Evolutionary conservation across 2,113 vertebrate species (phyloP), one percentile per base, ranked within the genome.

Genomic region (Eclectus roratus): DNA sequence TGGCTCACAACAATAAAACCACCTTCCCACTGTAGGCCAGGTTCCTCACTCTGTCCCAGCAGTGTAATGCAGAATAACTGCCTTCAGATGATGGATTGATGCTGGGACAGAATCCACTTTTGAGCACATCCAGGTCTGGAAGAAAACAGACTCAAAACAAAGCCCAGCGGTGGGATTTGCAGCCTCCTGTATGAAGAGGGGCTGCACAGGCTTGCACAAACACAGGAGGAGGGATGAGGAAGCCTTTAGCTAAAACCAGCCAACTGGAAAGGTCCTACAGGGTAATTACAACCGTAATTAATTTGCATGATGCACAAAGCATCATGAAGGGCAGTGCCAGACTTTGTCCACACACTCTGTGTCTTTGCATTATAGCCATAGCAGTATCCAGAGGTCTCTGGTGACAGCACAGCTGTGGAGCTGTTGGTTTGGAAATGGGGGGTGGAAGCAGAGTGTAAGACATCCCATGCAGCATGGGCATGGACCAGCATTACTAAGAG

Each of bases 241-340:
- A 93, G 64, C 68, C 85, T 91, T 93, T 88, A 78, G 84, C 77
- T 81, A 46, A 74, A 81, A 68, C 21, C 92, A 86, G 28, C 65
- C 85, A 89, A 89, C 72, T 88, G 85, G 92, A 94, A 95, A 91
- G 56, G 66, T 96, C 87, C 71, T 85, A 43, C 6, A 0, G 86
- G 89, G 66, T 90, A 82, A 96, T 91, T 90, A 68, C 76, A 85
- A 44, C 56, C 2, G 0, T 89, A 91, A 92, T 96, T 95, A 94
- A 93, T 95, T 87, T 74, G 64, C 53, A 41, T 17, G 49, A 71
- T 86, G 79, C 80, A 93, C 95, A 96, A 94, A 89, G 77, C 82
- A 20, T 80, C 82, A 41, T 0, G 29, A 90, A 91, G 93, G 80
- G 85, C 84, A 86, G 65, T 37, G 83, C 78, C 47, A 33, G 84